These are phyloP conservation scores for Corythaeola cristata DNA, from an alignment of 2,113 vertebrate genomes.

Conservation along the genomic window DNA sequence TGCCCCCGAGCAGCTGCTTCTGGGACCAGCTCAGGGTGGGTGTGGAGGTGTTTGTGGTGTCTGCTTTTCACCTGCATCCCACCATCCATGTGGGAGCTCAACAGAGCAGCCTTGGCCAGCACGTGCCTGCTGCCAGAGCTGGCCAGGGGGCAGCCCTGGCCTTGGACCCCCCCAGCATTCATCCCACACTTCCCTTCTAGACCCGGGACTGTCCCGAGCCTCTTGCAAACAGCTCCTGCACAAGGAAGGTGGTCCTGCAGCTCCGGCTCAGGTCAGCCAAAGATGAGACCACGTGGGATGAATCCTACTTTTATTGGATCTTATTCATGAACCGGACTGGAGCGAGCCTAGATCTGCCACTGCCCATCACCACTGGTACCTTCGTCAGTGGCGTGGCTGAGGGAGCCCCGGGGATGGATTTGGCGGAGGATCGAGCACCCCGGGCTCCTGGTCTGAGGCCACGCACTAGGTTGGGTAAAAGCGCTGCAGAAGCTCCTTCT, in stretches of 20 bases:
- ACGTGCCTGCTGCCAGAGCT: not conserved
- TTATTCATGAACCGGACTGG: not conserved
- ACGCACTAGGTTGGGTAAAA: slow-evolving; percentile 70
- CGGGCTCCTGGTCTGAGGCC: accelerated
- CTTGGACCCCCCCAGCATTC: accelerated
- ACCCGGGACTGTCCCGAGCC: not conserved
- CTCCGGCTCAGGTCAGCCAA: not conserved
- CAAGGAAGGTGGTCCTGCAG: not conserved
- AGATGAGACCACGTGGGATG: not conserved
- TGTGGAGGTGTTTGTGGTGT: not conserved
- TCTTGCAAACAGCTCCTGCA: not conserved
- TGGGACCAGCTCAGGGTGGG: not conserved
- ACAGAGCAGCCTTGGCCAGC: not conserved
- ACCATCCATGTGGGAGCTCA: accelerated
- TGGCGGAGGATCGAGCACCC: accelerated
- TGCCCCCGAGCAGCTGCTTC: not conserved
- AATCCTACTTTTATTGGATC: not conserved
- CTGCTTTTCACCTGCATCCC: not conserved
- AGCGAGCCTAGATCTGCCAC: not conserved
- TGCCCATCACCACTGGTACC: not conserved
- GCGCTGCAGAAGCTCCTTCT: slow-evolving; percentile 85
- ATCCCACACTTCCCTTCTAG: accelerated
- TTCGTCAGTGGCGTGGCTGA: accelerated
- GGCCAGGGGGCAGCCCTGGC: not conserved
- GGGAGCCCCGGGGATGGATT: accelerated